Evolutionary conservation across 2,113 vertebrate species (phyloP).

Genomic region (Semicossyphus pulcher): DNA sequence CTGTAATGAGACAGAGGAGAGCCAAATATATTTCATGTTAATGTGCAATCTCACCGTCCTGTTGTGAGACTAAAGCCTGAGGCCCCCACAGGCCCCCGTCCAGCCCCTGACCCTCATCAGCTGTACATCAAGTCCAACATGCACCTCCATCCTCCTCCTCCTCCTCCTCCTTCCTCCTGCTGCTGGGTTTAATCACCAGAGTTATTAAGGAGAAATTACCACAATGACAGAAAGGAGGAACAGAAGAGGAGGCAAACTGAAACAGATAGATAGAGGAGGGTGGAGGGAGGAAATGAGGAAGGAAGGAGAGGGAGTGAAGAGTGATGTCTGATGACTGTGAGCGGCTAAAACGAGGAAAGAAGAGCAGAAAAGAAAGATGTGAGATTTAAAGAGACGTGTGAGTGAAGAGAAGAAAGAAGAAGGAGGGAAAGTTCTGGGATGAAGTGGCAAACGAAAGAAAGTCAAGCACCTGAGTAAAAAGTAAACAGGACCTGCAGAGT

Average conservation of each 20-base stretch:
- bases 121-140: slow-evolving; percentile 26
- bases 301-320: background rate
- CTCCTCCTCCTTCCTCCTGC: no score
- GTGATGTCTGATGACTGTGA: background rate
- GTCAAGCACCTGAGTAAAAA: no score
- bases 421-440: background rate
- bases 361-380: background rate
- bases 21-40: slow-evolving; percentile 57
- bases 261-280: no score
- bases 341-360: background rate
- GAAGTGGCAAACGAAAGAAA: no score
- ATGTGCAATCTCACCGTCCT: slow-evolving; percentile 48
- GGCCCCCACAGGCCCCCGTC: background rate
- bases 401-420: background rate
- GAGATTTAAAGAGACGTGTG: background rate
- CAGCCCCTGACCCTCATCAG: slow-evolving; percentile 32
- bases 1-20: slow-evolving; percentile 49
- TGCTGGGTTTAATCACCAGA: background rate
- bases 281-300: background rate
- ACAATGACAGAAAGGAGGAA: background rate
- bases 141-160: no score
- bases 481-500: background rate
- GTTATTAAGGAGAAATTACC: slow-evolving; percentile 19
- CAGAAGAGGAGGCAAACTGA: background rate
- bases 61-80: slow-evolving; percentile 33